phyloP scores from a whole-genome alignment of 2,888 invertebrate species.

The Epinotia nisella region DNA sequence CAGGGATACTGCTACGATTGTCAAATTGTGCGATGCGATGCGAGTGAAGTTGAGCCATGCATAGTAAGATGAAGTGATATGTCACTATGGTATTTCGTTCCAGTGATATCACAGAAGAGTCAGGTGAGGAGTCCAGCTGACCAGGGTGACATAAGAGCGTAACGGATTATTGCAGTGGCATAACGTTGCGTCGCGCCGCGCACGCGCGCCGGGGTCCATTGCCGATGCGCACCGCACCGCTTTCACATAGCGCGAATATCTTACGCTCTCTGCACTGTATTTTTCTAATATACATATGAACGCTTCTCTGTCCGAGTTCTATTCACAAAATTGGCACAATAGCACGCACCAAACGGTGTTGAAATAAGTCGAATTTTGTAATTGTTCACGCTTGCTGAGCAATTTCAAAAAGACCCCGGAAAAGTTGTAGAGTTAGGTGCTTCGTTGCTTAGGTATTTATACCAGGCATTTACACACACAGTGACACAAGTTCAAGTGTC shows the following conservation, averaged over 20 bases:
- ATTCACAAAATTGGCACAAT: conserved; percentile 26
- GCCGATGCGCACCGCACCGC: conserved; percentile 17
- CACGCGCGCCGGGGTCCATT: conserved; percentile 12
- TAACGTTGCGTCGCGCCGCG: conserved; percentile 26
- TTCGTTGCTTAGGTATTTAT: not conserved
- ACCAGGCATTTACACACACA: too few relatives aligned
- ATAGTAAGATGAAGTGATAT: not conserved
- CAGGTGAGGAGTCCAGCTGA: not conserved
- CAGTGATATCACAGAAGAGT: not conserved
- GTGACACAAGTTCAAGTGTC: not conserved
- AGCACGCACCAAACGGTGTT: conserved; percentile 4
- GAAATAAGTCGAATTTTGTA: conserved; percentile 17
- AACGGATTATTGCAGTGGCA: conserved; percentile 13
- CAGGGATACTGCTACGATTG: not conserved
- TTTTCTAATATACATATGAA: conserved; percentile 38
- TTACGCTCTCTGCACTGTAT: conserved; percentile 45
- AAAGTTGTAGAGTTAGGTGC: not conserved
- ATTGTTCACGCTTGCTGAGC: conserved; percentile 7
- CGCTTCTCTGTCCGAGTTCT: conserved; percentile 15
- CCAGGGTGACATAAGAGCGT: conserved; percentile 40
- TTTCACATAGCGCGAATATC: conserved; percentile 44
- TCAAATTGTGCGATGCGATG: not conserved
- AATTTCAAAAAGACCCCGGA: not conserved
- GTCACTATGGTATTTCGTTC: not conserved
- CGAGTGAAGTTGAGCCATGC: not conserved